Conservation (phyloP, 2,113 vertebrate genomes). For the Coracopsis vasa region DNA sequence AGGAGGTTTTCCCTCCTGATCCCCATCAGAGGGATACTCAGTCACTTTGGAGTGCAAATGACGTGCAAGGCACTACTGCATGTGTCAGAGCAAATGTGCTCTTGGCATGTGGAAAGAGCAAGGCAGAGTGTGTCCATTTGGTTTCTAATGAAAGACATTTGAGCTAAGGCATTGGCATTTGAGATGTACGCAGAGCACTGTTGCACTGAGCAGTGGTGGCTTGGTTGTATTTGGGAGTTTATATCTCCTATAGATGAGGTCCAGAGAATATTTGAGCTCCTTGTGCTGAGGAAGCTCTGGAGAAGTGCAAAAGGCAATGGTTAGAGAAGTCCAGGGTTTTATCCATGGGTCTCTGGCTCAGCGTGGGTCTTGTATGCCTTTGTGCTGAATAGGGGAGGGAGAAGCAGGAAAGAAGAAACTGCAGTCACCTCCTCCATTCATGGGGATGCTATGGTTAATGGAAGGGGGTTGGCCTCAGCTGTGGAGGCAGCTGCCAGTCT, state of each 20-base stretch:
- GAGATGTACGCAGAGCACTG: not conserved
- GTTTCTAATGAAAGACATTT: not conserved
- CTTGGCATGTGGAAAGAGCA: not conserved
- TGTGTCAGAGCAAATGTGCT: not conserved
- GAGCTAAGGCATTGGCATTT: not conserved
- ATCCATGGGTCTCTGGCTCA: not conserved
- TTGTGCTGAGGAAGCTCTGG: not conserved
- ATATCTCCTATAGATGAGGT: not conserved
- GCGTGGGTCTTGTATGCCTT: rapidly evolving
- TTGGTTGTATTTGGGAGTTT: not conserved
- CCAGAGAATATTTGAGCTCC: not conserved
- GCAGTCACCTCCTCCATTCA: not conserved
- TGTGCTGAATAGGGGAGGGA: not conserved
- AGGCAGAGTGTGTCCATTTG: not conserved
- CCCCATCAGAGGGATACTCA: not conserved
- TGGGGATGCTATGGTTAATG: not conserved
- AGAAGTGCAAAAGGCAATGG: not conserved
- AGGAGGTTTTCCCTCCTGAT: not conserved
- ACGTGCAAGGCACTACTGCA: not conserved
- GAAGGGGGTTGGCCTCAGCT: constrained; percentile 25
- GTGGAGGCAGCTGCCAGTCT: constrained; percentile 24
- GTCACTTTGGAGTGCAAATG: not conserved
- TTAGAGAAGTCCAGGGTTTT: not conserved
- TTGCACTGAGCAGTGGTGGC: not conserved
- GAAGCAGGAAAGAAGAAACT: not conserved